A percentile compares a stretch with the other conserved stretches of the same genome.
phyloP scores from a whole-genome alignment of 64 coral and sea anemone species.

The Dendronephthya gigantea region DNA sequence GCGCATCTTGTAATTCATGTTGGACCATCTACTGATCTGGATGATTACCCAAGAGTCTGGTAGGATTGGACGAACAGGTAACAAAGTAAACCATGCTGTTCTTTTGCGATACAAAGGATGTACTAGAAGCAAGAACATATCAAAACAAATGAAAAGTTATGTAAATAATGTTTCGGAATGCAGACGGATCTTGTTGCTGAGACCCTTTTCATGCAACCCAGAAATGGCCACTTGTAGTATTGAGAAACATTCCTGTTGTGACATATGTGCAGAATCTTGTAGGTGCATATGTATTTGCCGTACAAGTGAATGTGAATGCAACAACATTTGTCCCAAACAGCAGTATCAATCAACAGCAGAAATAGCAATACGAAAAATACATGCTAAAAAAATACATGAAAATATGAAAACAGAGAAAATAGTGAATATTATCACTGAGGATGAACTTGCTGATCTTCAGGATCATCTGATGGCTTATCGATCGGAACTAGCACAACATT shows the following conservation, averaged over 20 bases:
- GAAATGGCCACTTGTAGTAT: not conserved
- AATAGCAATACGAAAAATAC: not conserved
- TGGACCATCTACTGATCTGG: constrained; percentile 47
- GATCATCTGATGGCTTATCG: not conserved
- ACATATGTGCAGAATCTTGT: constrained; percentile 7
- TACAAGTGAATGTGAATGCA: not conserved
- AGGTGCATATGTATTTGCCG: not conserved
- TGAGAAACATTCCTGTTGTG: not conserved
- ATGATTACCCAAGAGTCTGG: constrained; percentile 69
- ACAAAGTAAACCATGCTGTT: constrained; percentile 37
- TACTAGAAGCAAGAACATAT: constrained; percentile 36
- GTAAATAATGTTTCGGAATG: constrained; percentile 27
- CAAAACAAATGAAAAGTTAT: constrained; percentile 48
- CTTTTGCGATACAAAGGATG: constrained; percentile 47
- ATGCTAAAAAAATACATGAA: not conserved
- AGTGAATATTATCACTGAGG: not conserved
- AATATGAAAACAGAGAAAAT: not conserved
- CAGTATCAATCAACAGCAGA: not conserved
- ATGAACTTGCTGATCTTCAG: not conserved
- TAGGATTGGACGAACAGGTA: constrained; percentile 39
- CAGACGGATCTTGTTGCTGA: constrained; percentile 19
- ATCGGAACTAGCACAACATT: not conserved
- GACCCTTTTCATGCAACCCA: constrained; percentile 25
- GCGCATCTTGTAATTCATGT: constrained; percentile 42
- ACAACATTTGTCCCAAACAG: not conserved